Evolutionary conservation across 2,797 vertebrate genomes (phyloP), one percentile per base, ranked within the genome.

Genomic region (Characodon lateralis): DNA sequence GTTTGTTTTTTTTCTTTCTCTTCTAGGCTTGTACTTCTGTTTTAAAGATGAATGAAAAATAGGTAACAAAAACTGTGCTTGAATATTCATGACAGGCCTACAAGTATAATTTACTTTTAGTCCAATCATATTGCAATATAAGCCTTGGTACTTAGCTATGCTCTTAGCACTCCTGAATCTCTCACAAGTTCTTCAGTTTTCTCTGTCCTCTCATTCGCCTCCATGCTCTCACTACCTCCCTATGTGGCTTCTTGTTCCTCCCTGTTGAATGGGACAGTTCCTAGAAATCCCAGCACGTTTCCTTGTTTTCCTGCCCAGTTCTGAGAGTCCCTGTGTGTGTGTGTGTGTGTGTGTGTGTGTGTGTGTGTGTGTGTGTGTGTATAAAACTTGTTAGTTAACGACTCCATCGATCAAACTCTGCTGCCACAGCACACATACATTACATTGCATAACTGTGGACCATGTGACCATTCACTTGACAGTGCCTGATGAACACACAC

Each of bases 251-350:
- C 78, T 72, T 70, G 76, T 72, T 78, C 24, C 79, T 88, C 75
- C 72, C 86, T 79, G 77, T 76, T 88, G 87, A 89, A 88, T 88
- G 77, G 63, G 63, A 83, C 63, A 78, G 79, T 93, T 93, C 93
- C 90, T 85, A 85, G 91, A 93, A 94, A 91, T 76, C 78, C 50
- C 48, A 68, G 76, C 89, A 91, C 87, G 88, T 71, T 87, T 90
- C 78, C 79, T 80, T 85, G 75, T 87, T 86, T 79, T 80, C 69
- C 78, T 78, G 76, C 61, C 55, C 80, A 43, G 39, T 31, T 70
- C 72, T 80, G 76, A 77, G 28, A 63, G 72, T 48, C 41, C 65
- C 31, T 74, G 65, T 73, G 43, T 79, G 55, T 75, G n/a, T 65
- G 69, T 78, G 79, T 85, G 71, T 81, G 56, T 80, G 69, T 75